phyloP scores from a whole-genome alignment of 2,113 vertebrate genomes.

The Barnardius zonarius region DNA sequence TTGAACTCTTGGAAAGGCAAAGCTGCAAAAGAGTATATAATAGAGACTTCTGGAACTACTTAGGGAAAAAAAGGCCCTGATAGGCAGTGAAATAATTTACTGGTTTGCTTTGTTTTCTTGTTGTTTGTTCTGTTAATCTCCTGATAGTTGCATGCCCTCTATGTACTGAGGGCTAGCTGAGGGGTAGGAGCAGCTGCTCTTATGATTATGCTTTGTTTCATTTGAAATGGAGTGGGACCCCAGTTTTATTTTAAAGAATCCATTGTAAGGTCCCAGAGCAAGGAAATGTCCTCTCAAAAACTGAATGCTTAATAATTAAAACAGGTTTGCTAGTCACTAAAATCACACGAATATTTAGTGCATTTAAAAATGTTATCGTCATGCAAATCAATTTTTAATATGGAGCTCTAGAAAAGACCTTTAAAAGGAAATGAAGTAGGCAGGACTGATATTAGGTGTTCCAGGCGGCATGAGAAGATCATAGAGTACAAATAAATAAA shows the following conservation, averaged over 20 bases:
- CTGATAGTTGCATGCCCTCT: neutral
- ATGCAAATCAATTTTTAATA: neutral
- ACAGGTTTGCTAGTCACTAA: neutral
- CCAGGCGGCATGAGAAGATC: neutral
- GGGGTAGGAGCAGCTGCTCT: neutral
- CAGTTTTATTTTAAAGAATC: neutral
- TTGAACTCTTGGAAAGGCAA: neutral
- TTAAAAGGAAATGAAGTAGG: neutral
- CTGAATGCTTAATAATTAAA: neutral
- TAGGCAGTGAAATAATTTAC: neutral
- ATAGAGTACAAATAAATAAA: neutral
- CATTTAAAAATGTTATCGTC: neutral
- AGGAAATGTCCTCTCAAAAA: neutral
- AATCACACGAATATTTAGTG: neutral
- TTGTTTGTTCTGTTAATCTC: neutral
- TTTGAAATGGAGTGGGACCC: neutral
- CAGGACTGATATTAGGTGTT: neutral
- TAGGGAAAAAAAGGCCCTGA: neutral
- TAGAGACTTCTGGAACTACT: neutral
- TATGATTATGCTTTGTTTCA: neutral
- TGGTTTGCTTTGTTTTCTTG: neutral
- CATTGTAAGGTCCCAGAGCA: neutral
- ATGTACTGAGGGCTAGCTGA: neutral
- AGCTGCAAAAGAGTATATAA: neutral
- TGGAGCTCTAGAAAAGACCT: neutral